phyloP scores from a whole-genome alignment of 2,113 vertebrate genomes.

The Pholis gunnellus region DNA sequence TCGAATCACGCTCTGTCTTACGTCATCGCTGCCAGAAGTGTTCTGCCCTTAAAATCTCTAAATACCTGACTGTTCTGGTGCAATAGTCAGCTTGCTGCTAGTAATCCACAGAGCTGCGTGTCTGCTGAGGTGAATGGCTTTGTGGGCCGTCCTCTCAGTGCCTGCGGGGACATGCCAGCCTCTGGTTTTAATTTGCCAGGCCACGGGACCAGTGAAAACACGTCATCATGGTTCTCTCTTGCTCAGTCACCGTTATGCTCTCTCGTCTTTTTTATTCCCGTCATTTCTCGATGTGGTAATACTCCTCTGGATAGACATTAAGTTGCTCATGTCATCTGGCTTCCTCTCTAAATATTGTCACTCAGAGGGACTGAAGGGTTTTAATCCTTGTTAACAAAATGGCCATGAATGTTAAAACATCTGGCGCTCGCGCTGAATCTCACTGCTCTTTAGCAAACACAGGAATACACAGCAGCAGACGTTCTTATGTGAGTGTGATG shows the following conservation, averaged over 20 bases:
- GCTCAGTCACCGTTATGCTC: background rate
- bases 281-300: background rate
- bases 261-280: background rate
- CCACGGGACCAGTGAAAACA: constrained; percentile 32
- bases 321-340: constrained; percentile 29
- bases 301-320: constrained; percentile 16
- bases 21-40: constrained; percentile 60
- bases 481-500: background rate
- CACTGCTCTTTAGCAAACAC: constrained; percentile 8
- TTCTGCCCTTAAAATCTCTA: constrained; percentile 67
- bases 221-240: constrained; percentile 2
- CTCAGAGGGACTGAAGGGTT: constrained; percentile 29
- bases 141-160: constrained; percentile 41
- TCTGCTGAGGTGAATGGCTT: constrained; percentile 70
- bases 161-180: constrained; percentile 19
- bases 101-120: constrained; percentile 73
- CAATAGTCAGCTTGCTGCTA: constrained; percentile 72
- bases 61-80: constrained; percentile 69
- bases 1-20: constrained; percentile 25
- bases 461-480: background rate
- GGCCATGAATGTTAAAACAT: constrained; percentile 38
- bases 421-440: constrained; percentile 22
- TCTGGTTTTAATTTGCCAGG: constrained; percentile 40
- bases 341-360: constrained; percentile 36
- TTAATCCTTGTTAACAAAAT: constrained; percentile 52